Percentiles rank a stretch among this genome's conserved stretches.
These are phyloP conservation scores for Busseola fusca DNA, from an alignment of 2,888 invertebrate genomes.

Conservation along the genomic window DNA sequence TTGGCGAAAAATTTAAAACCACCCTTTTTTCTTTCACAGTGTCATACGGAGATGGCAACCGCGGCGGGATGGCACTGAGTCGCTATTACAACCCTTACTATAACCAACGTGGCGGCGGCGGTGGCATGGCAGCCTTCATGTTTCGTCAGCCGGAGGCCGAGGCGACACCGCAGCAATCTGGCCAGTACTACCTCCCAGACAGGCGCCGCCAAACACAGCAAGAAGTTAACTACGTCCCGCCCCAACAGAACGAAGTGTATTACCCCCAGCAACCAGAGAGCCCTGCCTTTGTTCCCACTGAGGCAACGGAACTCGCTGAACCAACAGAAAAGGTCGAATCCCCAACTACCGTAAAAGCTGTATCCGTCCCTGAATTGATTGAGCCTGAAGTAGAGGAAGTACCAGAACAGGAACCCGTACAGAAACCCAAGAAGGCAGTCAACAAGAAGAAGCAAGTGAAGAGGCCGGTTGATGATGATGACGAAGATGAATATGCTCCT, in stretches of 20 bases:
- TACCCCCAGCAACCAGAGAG: conserved; percentile 76
- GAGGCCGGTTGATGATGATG: conserved; percentile 80
- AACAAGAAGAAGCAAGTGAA: conserved; percentile 75
- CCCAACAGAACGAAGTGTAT: conserved; percentile 83
- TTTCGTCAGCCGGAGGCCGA: conserved; percentile 76
- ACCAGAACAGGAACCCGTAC: conserved; percentile 77
- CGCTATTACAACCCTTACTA: conserved; percentile 86
- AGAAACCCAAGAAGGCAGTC: conserved; percentile 77
- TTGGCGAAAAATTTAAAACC: background rate
- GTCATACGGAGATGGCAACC: conserved; percentile 80
- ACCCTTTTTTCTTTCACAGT: conserved; percentile 68
- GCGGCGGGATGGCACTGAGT: conserved; percentile 83
- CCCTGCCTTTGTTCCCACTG: conserved; percentile 69
- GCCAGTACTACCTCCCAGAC: conserved; percentile 83
- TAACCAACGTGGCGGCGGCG: conserved; percentile 73
- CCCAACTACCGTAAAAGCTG: conserved; percentile 74
- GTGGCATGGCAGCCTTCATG: conserved; percentile 84
- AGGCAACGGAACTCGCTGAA: conserved; percentile 75
- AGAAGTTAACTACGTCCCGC: conserved; percentile 72
- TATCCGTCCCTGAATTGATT: conserved; percentile 74
- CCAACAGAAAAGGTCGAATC: conserved; percentile 78
- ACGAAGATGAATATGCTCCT: conserved; percentile 87
- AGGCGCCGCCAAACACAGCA: conserved; percentile 80
- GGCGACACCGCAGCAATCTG: conserved; percentile 66
- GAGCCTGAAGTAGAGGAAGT: conserved; percentile 81